Conservation (phyloP, 1,140 invertebrate genomes). For the Steinernema khuongi region DNA sequence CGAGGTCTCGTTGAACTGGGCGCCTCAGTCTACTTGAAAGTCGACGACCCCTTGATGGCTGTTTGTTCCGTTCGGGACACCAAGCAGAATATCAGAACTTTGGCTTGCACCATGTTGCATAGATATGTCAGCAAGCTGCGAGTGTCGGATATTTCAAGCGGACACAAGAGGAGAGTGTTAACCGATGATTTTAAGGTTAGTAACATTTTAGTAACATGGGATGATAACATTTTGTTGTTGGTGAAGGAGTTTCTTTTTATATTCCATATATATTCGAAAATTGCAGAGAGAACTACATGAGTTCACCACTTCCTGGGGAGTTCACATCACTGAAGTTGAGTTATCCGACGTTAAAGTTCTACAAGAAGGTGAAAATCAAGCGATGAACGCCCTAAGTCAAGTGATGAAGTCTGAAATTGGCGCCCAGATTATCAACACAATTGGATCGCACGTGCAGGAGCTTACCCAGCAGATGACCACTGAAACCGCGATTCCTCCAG, state of each 20-base stretch:
- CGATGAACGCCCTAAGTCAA: slow-evolving; percentile 25
- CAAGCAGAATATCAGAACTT: slow-evolving; percentile 33
- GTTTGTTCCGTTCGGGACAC: slow-evolving; percentile 37
- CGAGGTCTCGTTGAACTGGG: slow-evolving; percentile 39
- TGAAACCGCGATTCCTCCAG: too few relatives aligned
- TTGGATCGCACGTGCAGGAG: slow-evolving; percentile 26
- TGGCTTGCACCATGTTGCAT: slow-evolving; percentile 39
- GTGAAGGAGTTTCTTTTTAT: not conserved
- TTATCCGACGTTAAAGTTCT: slow-evolving; percentile 39
- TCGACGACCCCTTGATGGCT: slow-evolving; percentile 32
- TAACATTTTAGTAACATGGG: too few relatives aligned
- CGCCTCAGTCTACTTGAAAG: slow-evolving; percentile 37
- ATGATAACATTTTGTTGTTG: too few relatives aligned
- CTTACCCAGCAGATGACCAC: slow-evolving; percentile 26
- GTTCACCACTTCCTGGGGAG: slow-evolving; percentile 35
- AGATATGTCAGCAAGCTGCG: slow-evolving; percentile 37
- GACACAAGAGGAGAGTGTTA: slow-evolving; percentile 34
- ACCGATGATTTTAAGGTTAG: slow-evolving; percentile 35
- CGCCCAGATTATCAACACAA: slow-evolving; percentile 14
- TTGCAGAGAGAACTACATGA: slow-evolving; percentile 36
- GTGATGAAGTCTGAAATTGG: slow-evolving; percentile 35
- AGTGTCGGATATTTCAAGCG: slow-evolving; percentile 33
- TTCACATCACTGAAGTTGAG: slow-evolving; percentile 39
- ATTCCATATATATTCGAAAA: not conserved
- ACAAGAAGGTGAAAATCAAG: slow-evolving; percentile 42